Evolutionary conservation across 1,140 invertebrate species (phyloP).

Genomic region (Aphelinus certus): DNA sequence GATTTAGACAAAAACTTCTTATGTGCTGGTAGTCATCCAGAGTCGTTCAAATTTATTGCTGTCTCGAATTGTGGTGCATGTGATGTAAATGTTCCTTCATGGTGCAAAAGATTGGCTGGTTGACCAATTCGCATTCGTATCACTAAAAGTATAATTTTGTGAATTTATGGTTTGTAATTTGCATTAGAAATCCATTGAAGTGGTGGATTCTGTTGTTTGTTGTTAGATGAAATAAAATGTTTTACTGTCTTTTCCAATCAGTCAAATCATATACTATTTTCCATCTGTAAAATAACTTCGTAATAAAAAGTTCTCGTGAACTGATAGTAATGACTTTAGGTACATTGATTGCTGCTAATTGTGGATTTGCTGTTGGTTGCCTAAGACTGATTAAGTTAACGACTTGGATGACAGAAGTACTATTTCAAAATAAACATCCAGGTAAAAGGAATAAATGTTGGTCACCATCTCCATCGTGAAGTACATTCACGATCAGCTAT

Average conservation of each 20-base stretch:
- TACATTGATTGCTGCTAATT: slow-evolving; percentile 6
- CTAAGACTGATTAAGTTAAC: background rate
- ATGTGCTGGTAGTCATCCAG: slow-evolving; percentile 4
- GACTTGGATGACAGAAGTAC: slow-evolving; percentile 11
- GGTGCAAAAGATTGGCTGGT: slow-evolving; percentile 13
- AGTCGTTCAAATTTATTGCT: background rate
- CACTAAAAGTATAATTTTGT: background rate
- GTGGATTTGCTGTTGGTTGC: background rate
- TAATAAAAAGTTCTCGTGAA: background rate
- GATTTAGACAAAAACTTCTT: slow-evolving; percentile 5
- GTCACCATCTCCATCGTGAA: background rate
- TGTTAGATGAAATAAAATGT: slow-evolving; percentile 10
- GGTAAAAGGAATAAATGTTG: background rate
- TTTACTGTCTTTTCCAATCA: background rate
- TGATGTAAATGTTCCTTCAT: background rate
- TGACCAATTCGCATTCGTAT: slow-evolving; percentile 6
- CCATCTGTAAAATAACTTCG: slow-evolving; percentile 20
- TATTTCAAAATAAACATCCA: slow-evolving; percentile 11
- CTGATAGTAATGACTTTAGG: slow-evolving; percentile 3
- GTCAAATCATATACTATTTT: slow-evolving; percentile 9
- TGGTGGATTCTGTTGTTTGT: background rate
- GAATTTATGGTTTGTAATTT: background rate
- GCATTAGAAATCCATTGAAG: background rate
- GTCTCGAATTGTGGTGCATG: background rate
- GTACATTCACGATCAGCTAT: background rate